Percentiles rank a stretch among this genome's conserved stretches.
Evolutionary conservation across 1,140 invertebrate species (phyloP).

Genomic region (Atta colombica): DNA sequence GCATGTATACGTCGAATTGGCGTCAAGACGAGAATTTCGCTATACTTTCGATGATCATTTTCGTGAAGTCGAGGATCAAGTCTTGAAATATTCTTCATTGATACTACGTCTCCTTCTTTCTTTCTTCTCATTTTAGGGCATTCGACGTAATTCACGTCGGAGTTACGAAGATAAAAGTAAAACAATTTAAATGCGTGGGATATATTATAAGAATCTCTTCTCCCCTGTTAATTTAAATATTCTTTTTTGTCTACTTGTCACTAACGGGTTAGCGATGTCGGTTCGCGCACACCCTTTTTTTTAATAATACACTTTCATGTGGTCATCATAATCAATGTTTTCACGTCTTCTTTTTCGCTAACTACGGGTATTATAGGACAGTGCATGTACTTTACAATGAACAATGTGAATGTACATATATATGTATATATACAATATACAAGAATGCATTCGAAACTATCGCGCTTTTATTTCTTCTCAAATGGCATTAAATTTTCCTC

Average conservation of each 20-base stretch:
- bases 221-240: slow-evolving; percentile 25
- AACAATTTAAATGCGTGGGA: slow-evolving; percentile 26
- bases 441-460: slow-evolving; percentile 19
- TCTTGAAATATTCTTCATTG: not conserved
- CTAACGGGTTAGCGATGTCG: slow-evolving; percentile 17
- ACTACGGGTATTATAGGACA: slow-evolving; percentile 58
- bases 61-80: not conserved
- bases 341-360: slow-evolving; percentile 29
- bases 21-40: not conserved
- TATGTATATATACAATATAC: slow-evolving; percentile 32
- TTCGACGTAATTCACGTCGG: not conserved
- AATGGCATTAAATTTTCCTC: not conserved
- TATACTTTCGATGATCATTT: not conserved
- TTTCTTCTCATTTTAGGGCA: not conserved
- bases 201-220: slow-evolving; percentile 40
- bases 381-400: slow-evolving; percentile 53
- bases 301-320: slow-evolving; percentile 55
- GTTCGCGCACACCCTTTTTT: slow-evolving; percentile 2
- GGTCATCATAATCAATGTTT: slow-evolving; percentile 32
- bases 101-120: not conserved
- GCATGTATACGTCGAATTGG: not conserved
- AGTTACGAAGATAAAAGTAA: not conserved
- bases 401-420: slow-evolving; percentile 51
- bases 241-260: slow-evolving; percentile 25
- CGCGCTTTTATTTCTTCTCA: not conserved